phyloP scores from a whole-genome alignment of 2,113 vertebrate species.

The Thalassarche chlororhynchos region DNA sequence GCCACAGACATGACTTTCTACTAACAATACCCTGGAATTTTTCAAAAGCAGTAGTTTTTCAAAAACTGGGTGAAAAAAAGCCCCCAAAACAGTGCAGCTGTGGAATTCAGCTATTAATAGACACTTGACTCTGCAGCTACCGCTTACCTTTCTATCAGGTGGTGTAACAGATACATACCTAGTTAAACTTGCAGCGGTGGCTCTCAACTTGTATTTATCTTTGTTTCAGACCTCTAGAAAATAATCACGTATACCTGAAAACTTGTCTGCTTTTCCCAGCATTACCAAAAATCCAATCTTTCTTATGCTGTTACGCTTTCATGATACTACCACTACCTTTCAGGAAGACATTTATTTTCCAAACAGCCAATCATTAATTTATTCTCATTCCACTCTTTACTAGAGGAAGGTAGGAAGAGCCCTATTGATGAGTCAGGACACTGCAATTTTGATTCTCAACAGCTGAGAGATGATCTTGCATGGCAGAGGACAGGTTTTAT shows the following conservation, averaged over 20 bases:
- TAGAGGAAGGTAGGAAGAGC: not conserved
- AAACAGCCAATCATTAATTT: not conserved
- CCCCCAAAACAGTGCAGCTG: not conserved
- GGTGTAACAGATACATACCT: not conserved
- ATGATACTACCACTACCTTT: rapidly evolving
- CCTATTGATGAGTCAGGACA: not conserved
- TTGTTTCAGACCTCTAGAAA: not conserved
- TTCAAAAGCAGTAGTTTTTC: not conserved
- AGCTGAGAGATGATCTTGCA: constrained; percentile 21
- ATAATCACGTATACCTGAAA: not conserved
- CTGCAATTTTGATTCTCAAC: not conserved
- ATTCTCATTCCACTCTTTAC: not conserved
- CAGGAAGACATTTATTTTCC: not conserved
- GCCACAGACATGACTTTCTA: not conserved
- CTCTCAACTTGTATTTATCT: not conserved
- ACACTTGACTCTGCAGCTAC: not conserved
- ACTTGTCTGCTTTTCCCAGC: not conserved
- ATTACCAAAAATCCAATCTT: not conserved
- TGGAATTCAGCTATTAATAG: not conserved
- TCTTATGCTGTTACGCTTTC: not conserved
- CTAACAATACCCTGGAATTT: not conserved
- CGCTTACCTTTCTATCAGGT: not conserved
- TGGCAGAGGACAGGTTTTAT: constrained; percentile 7
- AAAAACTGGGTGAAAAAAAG: not conserved
- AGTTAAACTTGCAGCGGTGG: not conserved